Evolutionary conservation across 2,888 invertebrate genomes (phyloP).

Genomic region (Tridacna gigas): DNA sequence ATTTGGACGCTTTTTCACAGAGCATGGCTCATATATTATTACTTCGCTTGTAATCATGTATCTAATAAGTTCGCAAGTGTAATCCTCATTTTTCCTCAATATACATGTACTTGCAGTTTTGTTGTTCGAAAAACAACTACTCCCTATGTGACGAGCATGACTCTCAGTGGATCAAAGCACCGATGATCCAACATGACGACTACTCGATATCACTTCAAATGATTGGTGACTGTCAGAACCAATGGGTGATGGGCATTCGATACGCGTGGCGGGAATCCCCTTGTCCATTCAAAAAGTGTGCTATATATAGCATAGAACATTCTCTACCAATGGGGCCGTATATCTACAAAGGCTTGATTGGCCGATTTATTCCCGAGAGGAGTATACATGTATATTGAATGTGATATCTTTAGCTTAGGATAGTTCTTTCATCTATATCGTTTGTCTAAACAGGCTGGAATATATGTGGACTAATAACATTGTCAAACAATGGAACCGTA

Average conservation of each 20-base stretch:
- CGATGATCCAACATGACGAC: slow-evolving; percentile 54
- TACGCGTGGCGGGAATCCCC: slow-evolving; percentile 76
- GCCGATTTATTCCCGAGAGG: slow-evolving; percentile 7
- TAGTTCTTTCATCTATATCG: no score
- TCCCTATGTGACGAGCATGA: slow-evolving; percentile 54
- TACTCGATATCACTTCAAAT: slow-evolving; percentile 58
- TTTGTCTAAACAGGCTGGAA: no score
- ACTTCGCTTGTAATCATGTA: no score
- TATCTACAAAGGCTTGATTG: slow-evolving; percentile 41
- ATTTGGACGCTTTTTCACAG: no score
- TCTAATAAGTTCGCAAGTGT: no score
- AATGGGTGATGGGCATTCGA: slow-evolving; percentile 66
- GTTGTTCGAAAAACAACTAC: slow-evolving; percentile 61
- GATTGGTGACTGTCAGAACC: slow-evolving; percentile 54
- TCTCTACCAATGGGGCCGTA: slow-evolving; percentile 72
- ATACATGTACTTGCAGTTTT: slow-evolving; percentile 47
- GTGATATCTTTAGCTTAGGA: no score
- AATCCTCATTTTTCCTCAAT: no score
- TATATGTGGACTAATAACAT: no score
- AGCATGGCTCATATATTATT: no score
- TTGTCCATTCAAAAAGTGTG: slow-evolving; percentile 71
- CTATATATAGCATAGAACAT: slow-evolving; percentile 68
- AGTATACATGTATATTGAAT: not conserved
- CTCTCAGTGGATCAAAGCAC: slow-evolving; percentile 67
- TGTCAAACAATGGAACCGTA: slow-evolving; percentile 71